These are phyloP conservation scores for Eidolon dupreanum DNA, from an alignment of 2,797 vertebrate species.

Conservation along the genomic window DNA sequence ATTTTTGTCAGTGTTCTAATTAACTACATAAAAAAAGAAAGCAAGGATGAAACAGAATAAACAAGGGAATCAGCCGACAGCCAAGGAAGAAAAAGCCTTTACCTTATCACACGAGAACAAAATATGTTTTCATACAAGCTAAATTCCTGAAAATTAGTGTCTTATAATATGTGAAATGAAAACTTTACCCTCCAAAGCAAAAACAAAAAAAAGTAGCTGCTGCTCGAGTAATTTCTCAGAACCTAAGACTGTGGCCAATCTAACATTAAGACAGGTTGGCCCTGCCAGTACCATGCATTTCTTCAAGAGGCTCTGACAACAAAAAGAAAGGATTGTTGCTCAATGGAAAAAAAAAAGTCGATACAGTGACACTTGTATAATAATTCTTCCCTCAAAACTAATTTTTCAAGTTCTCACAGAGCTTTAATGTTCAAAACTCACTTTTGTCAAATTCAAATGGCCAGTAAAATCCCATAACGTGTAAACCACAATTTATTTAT, in stretches of 20 bases:
- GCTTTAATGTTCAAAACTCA: conserved; percentile 16
- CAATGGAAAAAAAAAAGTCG: not conserved
- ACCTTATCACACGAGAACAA: conserved; percentile 22
- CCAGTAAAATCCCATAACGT: not conserved
- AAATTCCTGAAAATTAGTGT: conserved; percentile 39
- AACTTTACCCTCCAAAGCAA: not conserved
- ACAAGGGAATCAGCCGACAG: not conserved
- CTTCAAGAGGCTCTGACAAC: not conserved
- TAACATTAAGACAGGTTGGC: not conserved
- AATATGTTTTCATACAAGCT: not conserved
- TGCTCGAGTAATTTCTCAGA: conserved; percentile 28
- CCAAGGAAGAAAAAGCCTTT: not conserved
- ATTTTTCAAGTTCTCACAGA: not conserved
- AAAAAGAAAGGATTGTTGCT: not conserved
- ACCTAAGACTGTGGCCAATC: not conserved
- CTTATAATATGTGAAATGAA: conserved; percentile 20
- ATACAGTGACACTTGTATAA: not conserved
- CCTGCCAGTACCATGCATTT: not conserved
- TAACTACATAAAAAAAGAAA: not conserved
- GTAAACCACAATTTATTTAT: not conserved
- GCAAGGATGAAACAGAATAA: conserved; percentile 34
- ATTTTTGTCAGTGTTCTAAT: conserved; percentile 28
- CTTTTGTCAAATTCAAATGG: conserved; percentile 7
- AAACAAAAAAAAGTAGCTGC: conserved; percentile 9
- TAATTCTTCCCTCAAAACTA: conserved; percentile 27